Evolutionary conservation across 2,113 vertebrate species (phyloP), one percentile per base, ranked within the genome.

Genomic region (Austrofundulus limnaeus): DNA sequence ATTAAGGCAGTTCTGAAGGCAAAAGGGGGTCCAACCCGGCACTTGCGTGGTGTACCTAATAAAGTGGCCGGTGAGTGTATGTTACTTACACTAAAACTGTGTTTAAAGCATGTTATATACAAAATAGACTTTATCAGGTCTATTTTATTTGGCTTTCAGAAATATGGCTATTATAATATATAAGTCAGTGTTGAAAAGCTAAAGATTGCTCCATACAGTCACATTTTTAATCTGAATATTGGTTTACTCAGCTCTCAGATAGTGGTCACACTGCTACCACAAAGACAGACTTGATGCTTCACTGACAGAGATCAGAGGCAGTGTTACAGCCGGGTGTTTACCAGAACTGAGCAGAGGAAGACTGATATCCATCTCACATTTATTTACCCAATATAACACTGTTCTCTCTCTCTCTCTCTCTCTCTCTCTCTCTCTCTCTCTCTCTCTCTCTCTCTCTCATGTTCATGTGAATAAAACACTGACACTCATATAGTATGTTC

Each of bases 311-410:
- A 70, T 39, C 47, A 58, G 50, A 62, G 20, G 28, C 15, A n/a
- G n/a, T n/a, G n/a, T n/a, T n/a, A n/a, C n/a, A n/a, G n/a, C n/a
- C n/a, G n/a, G n/a, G n/a, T 28, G 64, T 50, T 75, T 52, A 61
- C n/a, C 42, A 66, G 37, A 61, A 53, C 34, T 14, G 7, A 16
- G 45, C n/a, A 41, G n/a, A 58, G 20, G 53, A 50, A 31, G n/a
- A 3, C 25, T 31, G 55, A 77, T 75, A 67, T 48, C 47, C 70
- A 66, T 61, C 77, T 55, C 47, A 12, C 53, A 57, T 65, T 52
- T 41, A 52, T 60, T 45, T 41, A 9, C 15, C 50, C 46, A 63
- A 84, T n/a, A 66, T 53, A 70, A 65, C 72, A 37, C 67, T 56
- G 11, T 19, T 60, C 39, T 19, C 23, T n/a, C 1, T 49, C 23